A percentile compares a stretch with the other conserved stretches of the same genome.
phyloP scores from a whole-genome alignment of 2,797 vertebrate species.

The Dallia pectoralis region DNA sequence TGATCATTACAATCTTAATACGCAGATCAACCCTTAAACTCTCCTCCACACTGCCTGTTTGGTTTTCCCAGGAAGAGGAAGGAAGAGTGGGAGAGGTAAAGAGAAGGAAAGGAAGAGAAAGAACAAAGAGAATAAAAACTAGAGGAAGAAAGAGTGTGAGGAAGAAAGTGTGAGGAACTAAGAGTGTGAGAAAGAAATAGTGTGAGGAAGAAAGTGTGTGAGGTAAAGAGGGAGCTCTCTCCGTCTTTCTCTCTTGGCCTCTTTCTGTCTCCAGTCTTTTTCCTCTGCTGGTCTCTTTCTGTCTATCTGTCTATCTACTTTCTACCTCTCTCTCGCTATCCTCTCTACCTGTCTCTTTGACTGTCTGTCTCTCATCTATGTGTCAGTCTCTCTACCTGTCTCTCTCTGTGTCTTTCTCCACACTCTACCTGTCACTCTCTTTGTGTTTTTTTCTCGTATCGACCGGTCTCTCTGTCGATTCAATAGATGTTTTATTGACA shows the following conservation, averaged over 20 bases:
- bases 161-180: background rate
- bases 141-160: background rate
- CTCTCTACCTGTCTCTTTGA: background rate
- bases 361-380: no score
- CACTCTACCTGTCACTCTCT: background rate
- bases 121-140: background rate
- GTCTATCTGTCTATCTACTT: no score
- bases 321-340: no score
- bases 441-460: conserved; percentile 11
- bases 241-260: no score
- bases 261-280: no score
- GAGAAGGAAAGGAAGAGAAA: background rate
- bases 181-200: background rate
- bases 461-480: background rate
- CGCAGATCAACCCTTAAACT: background rate
- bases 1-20: background rate
- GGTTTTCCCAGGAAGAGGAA: background rate
- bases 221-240: background rate
- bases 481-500: background rate
- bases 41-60: background rate
- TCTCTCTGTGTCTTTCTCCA: background rate
- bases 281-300: no score
- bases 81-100: background rate
- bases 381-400: no score
- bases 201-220: background rate